Percentiles rank a stretch among this genome's conserved stretches.
phyloP scores from a whole-genome alignment of 2,797 vertebrate species.

The Myotis planiceps region DNA sequence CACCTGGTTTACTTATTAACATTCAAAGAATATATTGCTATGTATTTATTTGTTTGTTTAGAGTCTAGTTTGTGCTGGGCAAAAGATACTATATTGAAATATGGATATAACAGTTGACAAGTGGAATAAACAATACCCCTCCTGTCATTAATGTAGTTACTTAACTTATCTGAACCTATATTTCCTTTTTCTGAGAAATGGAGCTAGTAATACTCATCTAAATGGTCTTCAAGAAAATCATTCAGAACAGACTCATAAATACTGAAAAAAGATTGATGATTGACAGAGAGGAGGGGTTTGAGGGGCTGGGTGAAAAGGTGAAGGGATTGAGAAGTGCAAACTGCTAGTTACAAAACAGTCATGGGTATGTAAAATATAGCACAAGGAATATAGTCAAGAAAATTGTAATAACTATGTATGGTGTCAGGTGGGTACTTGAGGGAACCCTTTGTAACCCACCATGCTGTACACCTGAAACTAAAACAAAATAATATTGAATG shows the following conservation, averaged over 20 bases:
- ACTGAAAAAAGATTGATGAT: not conserved
- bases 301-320: not conserved
- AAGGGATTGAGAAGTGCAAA: not conserved
- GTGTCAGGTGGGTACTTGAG: not conserved
- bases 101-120: not conserved
- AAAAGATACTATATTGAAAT: not conserved
- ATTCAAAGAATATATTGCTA: constrained; percentile 13
- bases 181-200: constrained; percentile 43
- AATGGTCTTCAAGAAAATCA: not conserved
- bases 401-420: not conserved
- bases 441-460: not conserved
- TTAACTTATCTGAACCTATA: not conserved
- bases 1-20: constrained; percentile 28
- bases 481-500: not conserved
- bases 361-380: not conserved
- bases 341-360: not conserved
- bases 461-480: not conserved
- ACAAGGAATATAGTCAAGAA: not conserved
- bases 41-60: not conserved
- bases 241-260: not conserved
- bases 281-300: not conserved
- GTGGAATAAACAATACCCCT: not conserved
- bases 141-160: not conserved
- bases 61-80: not conserved
- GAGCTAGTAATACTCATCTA: not conserved